Evolutionary conservation across 30 jellyfish, hydroid and myxozoan genomes (phyloP).

Genomic region (Mastigias papua): DNA sequence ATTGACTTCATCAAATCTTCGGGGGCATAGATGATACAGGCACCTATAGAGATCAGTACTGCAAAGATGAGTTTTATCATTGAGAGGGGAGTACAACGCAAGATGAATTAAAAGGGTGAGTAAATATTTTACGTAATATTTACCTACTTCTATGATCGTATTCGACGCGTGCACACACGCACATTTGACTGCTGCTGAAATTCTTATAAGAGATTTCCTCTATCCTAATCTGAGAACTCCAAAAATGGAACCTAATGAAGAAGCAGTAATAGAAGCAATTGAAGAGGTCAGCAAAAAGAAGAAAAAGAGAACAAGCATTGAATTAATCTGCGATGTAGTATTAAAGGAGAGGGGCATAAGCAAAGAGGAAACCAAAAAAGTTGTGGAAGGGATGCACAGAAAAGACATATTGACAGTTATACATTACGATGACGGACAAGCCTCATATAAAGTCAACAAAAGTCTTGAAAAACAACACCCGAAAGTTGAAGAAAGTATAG

Average conservation of each 20-base stretch:
- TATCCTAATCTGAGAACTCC: neutral
- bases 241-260: conserved; percentile 1
- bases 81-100: too few species aligned
- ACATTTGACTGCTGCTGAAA: too few species aligned
- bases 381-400: neutral
- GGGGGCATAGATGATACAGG: too few species aligned
- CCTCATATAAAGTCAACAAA: conserved; percentile 1
- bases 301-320: neutral
- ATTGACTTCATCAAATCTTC: too few species aligned
- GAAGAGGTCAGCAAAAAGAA: neutral
- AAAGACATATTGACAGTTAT: conserved; percentile 2
- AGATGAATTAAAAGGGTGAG: too few species aligned
- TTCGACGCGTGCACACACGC: too few species aligned
- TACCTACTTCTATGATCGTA: too few species aligned
- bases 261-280: neutral
- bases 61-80: too few species aligned
- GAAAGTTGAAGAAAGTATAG: neutral
- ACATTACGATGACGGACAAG: neutral
- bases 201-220: neutral
- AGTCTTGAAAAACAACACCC: neutral
- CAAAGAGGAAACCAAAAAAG: neutral
- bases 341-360: neutral
- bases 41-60: too few species aligned
- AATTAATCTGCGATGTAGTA: neutral
- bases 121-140: too few species aligned